These are phyloP conservation scores for Falcaria lacertinaria DNA, from an alignment of 2,888 invertebrate genomes.

Conservation along the genomic window DNA sequence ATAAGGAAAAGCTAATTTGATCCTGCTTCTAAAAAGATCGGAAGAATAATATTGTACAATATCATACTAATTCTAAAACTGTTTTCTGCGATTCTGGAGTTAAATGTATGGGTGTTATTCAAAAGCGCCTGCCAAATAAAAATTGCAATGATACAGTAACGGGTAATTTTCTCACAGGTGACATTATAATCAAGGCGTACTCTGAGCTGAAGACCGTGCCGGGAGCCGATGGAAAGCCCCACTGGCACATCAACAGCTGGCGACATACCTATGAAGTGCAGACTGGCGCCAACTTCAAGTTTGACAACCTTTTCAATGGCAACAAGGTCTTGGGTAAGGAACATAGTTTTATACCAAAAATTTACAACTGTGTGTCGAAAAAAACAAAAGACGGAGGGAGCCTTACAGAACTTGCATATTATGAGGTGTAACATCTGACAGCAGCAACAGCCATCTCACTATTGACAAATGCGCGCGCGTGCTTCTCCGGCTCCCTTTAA, in stretches of 20 bases:
- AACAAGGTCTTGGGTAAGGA: conserved; percentile 52
- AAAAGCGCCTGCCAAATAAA: neutral
- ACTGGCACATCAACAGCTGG: conserved; percentile 59
- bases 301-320: conserved; percentile 65
- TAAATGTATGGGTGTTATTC: neutral
- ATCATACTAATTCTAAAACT: no score
- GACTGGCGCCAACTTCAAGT: conserved; percentile 48
- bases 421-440: no score
- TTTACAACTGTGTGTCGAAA: no score
- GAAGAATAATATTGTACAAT: no score
- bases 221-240: conserved; percentile 53
- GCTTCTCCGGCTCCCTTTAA: no score
- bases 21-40: no score
- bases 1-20: no score
- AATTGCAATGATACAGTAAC: neutral
- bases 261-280: conserved; percentile 46
- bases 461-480: no score
- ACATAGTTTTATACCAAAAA: neutral
- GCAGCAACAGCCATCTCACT: no score
- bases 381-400: no score
- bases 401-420: no score
- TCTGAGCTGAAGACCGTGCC: conserved; percentile 32
- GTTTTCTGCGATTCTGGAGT: no score
- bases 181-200: conserved; percentile 51
- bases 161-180: conserved; percentile 32